Percentiles rank a stretch among this genome's conserved stretches.
These are phyloP conservation scores for Megaleporinus macrocephalus DNA, from an alignment of 2,113 vertebrate species.

Conservation along the genomic window DNA sequence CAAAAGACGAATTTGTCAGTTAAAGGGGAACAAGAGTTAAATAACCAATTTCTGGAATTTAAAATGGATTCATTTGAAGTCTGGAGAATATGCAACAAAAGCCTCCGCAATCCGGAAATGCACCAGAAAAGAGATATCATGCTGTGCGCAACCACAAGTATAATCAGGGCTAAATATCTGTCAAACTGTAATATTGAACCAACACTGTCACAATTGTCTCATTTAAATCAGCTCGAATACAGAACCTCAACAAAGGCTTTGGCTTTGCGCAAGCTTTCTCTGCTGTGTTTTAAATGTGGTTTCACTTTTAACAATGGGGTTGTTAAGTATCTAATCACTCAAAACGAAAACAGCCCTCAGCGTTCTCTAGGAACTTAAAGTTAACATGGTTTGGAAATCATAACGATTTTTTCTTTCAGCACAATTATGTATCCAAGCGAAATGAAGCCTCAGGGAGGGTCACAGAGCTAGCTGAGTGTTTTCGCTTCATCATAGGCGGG, in stretches of 20 bases:
- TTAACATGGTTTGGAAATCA: neutral
- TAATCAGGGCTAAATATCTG: conserved; percentile 5
- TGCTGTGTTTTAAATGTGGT: conserved; percentile 5
- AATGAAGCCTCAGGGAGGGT: no score
- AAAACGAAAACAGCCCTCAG: neutral
- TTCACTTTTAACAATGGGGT: conserved; percentile 10
- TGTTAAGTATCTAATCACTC: neutral
- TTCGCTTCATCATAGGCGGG: no score
- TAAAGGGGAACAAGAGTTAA: no score
- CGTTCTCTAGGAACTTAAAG: neutral
- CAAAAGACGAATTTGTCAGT: no score
- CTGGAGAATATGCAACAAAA: no score
- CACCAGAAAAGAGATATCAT: neutral
- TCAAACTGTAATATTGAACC: neutral
- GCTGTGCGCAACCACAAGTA: neutral
- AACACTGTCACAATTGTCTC: neutral
- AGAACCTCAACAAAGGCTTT: neutral
- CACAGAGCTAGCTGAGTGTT: no score
- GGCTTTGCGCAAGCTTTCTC: neutral
- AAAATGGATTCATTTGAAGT: no score
- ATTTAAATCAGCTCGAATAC: neutral
- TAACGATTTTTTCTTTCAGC: no score
- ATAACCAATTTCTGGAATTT: no score
- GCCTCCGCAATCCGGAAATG: no score
- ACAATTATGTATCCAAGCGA: no score